These are phyloP conservation scores for Hemicrepidius hirtus DNA, from an alignment of 2,888 invertebrate genomes.

Conservation along the genomic window DNA sequence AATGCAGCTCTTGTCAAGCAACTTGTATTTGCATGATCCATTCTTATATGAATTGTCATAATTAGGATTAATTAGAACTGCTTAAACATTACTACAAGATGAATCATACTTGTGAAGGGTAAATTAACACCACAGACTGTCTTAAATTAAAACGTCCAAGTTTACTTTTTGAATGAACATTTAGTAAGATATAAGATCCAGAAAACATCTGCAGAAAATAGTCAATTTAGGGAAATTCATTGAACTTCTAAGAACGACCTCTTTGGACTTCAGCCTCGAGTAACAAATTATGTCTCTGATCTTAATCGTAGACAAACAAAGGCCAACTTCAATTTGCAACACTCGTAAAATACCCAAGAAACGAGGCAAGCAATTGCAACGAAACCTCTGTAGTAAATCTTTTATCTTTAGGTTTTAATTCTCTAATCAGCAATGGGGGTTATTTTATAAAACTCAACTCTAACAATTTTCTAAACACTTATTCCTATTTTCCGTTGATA, in stretches of 20 bases:
- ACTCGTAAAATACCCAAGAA: slow-evolving; percentile 6
- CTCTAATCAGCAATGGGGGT: neutral
- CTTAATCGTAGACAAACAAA: slow-evolving; percentile 14
- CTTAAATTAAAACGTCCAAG: neutral
- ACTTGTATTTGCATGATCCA: slow-evolving; percentile 17
- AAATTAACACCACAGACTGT: slow-evolving; percentile 14
- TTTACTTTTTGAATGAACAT: neutral
- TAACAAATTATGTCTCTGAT: slow-evolving; percentile 19
- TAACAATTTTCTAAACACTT: too few relatives aligned
- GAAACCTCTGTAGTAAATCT: neutral
- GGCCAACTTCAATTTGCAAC: slow-evolving; percentile 8
- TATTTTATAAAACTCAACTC: too few relatives aligned
- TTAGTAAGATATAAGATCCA: slow-evolving; percentile 9
- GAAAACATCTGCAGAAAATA: slow-evolving; percentile 15
- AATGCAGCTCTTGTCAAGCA: slow-evolving; percentile 7
- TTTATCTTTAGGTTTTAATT: neutral
- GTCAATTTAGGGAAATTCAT: slow-evolving; percentile 3
- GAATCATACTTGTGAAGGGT: slow-evolving; percentile 12
- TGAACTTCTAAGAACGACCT: slow-evolving; percentile 2
- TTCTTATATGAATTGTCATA: slow-evolving; percentile 10
- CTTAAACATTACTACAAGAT: slow-evolving; percentile 3
- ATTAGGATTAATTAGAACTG: slow-evolving; percentile 18
- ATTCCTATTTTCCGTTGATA: too few relatives aligned
- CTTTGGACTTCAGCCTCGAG: slow-evolving; percentile 2
- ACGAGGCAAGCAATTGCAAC: neutral